A percentile compares a stretch with the other conserved stretches of the same genome.
These are phyloP conservation scores for Micoletzkya japonica DNA, from an alignment of 2,888 invertebrate genomes.

Conservation along the genomic window DNA sequence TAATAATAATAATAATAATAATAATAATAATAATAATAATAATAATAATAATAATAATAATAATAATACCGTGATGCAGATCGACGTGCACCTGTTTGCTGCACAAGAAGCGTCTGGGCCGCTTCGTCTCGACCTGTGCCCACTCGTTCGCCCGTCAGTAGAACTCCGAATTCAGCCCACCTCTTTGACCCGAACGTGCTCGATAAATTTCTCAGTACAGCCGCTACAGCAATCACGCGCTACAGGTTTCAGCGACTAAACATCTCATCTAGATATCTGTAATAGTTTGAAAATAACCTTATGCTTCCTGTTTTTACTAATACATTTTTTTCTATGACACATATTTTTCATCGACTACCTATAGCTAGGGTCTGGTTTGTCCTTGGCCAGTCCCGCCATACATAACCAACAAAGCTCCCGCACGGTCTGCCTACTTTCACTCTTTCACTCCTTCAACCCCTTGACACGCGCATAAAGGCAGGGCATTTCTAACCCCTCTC, in stretches of 20 bases:
- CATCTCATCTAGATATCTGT: neutral
- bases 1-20: too few species aligned
- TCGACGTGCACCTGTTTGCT: slow-evolving; percentile 23
- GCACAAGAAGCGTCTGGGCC: slow-evolving; percentile 22
- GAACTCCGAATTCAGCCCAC: too few species aligned
- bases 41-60: too few species aligned
- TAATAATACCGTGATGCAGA: neutral
- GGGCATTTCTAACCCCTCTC: too few species aligned
- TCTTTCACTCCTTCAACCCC: slow-evolving; percentile 2
- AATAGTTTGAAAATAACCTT: too few species aligned
- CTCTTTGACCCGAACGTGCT: too few species aligned
- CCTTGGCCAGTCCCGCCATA: neutral
- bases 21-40: too few species aligned
- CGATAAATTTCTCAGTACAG: too few species aligned
- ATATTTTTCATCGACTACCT: neutral
- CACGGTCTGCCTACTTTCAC: neutral
- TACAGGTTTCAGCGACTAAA: too few species aligned
- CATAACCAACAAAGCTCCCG: neutral
- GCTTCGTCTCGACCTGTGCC: slow-evolving; percentile 14
- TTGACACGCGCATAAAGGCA: too few species aligned
- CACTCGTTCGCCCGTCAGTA: too few species aligned
- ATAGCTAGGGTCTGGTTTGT: neutral
- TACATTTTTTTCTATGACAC: neutral
- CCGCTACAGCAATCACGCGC: too few species aligned
- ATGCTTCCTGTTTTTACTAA: neutral